Base-by-base conservation (phyloP, 2,888 invertebrate species). In the Ectemnius continuus region DNA sequence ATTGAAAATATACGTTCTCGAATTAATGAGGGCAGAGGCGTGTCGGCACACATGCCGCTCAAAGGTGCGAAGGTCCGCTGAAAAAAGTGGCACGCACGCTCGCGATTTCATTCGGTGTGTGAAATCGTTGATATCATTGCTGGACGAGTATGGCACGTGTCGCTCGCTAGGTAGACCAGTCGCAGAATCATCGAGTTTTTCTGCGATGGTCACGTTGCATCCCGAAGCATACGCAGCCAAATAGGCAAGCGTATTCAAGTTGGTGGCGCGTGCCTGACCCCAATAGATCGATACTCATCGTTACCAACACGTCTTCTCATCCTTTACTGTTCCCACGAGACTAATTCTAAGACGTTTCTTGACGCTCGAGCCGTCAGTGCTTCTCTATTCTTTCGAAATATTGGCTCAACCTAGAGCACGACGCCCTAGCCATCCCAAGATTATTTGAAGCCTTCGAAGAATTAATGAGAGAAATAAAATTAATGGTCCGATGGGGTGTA, bases 211-310 rank as follows among this genome's bases (percentile, higher is more conserved):
- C 61, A 56, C 57, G 61, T 67, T 67, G 36, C 67, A 62, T 28
- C 20, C 61, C 52, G 45, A n/a, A 59, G 66, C 67, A 67, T 11
- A 67, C 67, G 67, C 61, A 67, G 67, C 52, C 60, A 61, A 67
- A 67, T 67, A 61, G 60, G 59, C 52, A 18, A 18, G 18, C 20
- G 66, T 60, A 28, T 60, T 67, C 52, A 48, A 62, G 61, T 45
- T 36, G 61, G 36, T 52, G 52, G 52, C 36, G 56, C 68, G 67
- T 23, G 36, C 57, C 18, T 57, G 58, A 59, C 66, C 66, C 59
- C 20, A 59, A 47, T 36, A 36, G 36, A 36, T 52, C 52, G 52
- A 14, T 16, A 52, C 52, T 52, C 23, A 23, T 23, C 52, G 14
- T 1, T 16, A 14, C 52, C 3, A 14, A 52, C 4, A 14, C 52